A percentile compares a stretch with the other conserved stretches of the same genome.
phyloP scores from a whole-genome alignment of 1,140 invertebrate species.

The Mactra quadrangularis region DNA sequence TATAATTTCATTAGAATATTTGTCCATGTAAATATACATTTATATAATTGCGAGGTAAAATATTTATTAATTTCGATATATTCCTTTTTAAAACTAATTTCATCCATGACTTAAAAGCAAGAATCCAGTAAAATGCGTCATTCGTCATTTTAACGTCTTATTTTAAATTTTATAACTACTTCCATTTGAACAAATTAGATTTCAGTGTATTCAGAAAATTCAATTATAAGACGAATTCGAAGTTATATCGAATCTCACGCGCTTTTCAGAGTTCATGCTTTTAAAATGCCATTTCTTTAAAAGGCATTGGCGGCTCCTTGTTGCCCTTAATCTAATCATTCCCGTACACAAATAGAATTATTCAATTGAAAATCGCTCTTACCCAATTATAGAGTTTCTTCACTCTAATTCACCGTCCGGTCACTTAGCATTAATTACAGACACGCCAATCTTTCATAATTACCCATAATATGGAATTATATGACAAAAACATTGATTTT shows the following conservation, averaged over 20 bases:
- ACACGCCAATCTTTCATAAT: constrained; percentile 34
- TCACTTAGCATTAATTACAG: constrained; percentile 54
- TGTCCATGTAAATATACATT: too few species aligned
- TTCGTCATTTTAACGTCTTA: constrained; percentile 38
- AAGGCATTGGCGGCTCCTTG: constrained; percentile 40
- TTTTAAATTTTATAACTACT: constrained; percentile 45
- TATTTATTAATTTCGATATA: too few species aligned
- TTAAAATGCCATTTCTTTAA: constrained; percentile 65
- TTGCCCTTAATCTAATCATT: constrained; percentile 55
- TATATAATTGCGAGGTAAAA: too few species aligned
- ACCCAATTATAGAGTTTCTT: constrained; percentile 49
- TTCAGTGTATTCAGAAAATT: constrained; percentile 47
- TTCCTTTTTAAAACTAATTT: neutral
- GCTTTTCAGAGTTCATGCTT: constrained; percentile 63
- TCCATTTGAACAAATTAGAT: constrained; percentile 51
- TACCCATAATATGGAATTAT: constrained; percentile 56
- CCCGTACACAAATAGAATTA: constrained; percentile 60
- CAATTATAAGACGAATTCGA: constrained; percentile 48
- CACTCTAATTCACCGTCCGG: constrained; percentile 11
- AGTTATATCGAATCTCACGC: constrained; percentile 60
- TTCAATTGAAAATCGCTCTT: constrained; percentile 53
- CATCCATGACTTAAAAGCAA: constrained; percentile 30
- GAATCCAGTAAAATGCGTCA: constrained; percentile 27
- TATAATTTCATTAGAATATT: too few species aligned
- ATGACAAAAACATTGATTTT: constrained; percentile 48